Evolutionary conservation across 2,888 invertebrate genomes (phyloP).

Genomic region (Camponotus fellah): DNA sequence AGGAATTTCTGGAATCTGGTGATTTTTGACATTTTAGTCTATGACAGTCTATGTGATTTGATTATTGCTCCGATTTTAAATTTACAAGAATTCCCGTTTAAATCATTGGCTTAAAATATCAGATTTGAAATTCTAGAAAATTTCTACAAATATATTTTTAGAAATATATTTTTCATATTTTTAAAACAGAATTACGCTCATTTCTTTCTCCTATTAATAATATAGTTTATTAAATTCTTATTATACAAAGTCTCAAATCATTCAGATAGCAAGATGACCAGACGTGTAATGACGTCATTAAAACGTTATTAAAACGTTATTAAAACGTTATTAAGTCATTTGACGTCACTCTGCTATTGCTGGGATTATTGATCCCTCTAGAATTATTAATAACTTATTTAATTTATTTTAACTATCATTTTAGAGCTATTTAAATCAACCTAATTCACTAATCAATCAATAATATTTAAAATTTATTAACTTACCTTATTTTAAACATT

Average conservation of each 20-base stretch:
- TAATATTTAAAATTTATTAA: neutral
- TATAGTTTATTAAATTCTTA: neutral
- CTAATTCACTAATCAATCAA: neutral
- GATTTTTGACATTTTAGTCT: too few species aligned
- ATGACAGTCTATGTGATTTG: too few species aligned
- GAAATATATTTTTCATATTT: neutral
- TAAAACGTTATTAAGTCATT: too few species aligned
- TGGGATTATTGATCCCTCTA: neutral
- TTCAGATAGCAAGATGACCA: too few species aligned
- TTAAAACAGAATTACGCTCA: neutral
- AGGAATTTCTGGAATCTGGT: too few species aligned
- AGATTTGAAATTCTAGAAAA: neutral
- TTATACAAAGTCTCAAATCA: neutral
- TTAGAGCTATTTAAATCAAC: neutral
- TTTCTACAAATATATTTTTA: neutral
- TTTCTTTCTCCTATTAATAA: neutral
- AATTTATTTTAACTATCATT: neutral
- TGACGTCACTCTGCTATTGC: too few species aligned
- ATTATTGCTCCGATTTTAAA: too few species aligned
- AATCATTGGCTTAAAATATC: too few species aligned
- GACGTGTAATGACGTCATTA: too few species aligned
- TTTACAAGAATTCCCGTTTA: too few species aligned
- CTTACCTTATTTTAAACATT: neutral
- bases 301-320: too few species aligned
- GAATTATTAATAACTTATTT: neutral